phyloP scores from a whole-genome alignment of 2,113 vertebrate genomes.

The Nasalis larvatus region DNA sequence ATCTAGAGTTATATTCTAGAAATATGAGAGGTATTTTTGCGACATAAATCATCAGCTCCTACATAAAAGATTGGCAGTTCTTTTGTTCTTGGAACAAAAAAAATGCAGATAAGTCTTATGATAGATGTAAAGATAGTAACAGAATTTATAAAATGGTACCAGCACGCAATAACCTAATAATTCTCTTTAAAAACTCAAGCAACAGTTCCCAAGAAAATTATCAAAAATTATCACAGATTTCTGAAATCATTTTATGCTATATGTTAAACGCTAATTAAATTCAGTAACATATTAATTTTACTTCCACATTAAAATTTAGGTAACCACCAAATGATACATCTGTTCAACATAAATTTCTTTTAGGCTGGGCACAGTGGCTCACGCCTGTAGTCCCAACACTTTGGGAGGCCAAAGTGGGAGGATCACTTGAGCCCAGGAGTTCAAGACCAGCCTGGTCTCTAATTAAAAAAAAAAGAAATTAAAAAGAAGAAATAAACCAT shows the following conservation, averaged over 20 bases:
- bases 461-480: neutral
- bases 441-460: too few species aligned
- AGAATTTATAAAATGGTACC: neutral
- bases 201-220: neutral
- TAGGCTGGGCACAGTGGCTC: neutral
- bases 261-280: constrained; percentile 39
- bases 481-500: neutral
- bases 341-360: constrained; percentile 10
- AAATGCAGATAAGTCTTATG: neutral
- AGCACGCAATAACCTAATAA: neutral
- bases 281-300: constrained; percentile 40
- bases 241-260: constrained; percentile 7
- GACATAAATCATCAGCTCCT: constrained; percentile 21
- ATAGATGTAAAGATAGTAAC: constrained; percentile 22
- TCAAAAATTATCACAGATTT: neutral
- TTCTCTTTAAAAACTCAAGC: constrained; percentile 6
- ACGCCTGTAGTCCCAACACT: neutral
- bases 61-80: constrained; percentile 37
- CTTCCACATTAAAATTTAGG: constrained; percentile 18
- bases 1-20: constrained; percentile 27
- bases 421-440: too few species aligned
- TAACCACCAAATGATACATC: neutral
- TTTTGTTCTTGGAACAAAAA: constrained; percentile 46
- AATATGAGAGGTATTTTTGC: constrained; percentile 2
- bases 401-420: too few species aligned